Base-by-base conservation (phyloP, 2,113 vertebrate species). In the Caloenas nicobarica region DNA sequence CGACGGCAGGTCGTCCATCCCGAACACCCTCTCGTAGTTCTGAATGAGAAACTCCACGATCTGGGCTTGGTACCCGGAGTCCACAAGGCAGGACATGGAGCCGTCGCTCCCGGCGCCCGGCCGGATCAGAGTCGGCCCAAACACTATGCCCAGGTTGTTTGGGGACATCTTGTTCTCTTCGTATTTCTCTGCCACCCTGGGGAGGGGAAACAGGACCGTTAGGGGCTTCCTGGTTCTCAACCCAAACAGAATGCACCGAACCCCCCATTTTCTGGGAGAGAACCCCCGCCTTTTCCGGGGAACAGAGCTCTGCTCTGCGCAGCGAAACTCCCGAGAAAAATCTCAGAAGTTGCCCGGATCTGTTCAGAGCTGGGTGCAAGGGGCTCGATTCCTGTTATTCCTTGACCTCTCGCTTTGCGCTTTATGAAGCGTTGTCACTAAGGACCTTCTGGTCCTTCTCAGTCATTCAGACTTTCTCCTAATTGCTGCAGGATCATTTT, bases 141-240 rank as follows among this genome's bases (percentile, higher is more conserved):
- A 99, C 21, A 99, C 98, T 13, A 99, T 99, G 51, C 99, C 99
- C 97, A 99, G 83, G 95, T 99, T 99, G 92, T 98, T 98, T 5
- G 99, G 95, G 28, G 98, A 99, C 99, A 99, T 99, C 97, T 99
- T 99, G 97, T 99, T 99, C 88, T 99, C 98, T 53, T 98, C 98
- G 5, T 89, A 96, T 66, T 97, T 97, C 89, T 98, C 97, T 22
- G 99, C 98, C 86, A 99, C 98, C 97, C 99, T 99, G 93, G 72
- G 64, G 57, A 53, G 62, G 69, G 69, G 42, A 97, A 88, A 87
- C 9, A 15, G 13, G 44, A 33, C 11, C 0, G 16, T 87, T 24
- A 85, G 66, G 70, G 48, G 24, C 38, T n/a, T 44, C 68, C 68
- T 34, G 42, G 29, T 16, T 8, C 56, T 25, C 42, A 31, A 25